Percentiles rank a stretch among this genome's conserved stretches.
These are phyloP conservation scores for Caenorhabditis sulstoni DNA, from an alignment of 2,888 invertebrate species.

Conservation along the genomic window DNA sequence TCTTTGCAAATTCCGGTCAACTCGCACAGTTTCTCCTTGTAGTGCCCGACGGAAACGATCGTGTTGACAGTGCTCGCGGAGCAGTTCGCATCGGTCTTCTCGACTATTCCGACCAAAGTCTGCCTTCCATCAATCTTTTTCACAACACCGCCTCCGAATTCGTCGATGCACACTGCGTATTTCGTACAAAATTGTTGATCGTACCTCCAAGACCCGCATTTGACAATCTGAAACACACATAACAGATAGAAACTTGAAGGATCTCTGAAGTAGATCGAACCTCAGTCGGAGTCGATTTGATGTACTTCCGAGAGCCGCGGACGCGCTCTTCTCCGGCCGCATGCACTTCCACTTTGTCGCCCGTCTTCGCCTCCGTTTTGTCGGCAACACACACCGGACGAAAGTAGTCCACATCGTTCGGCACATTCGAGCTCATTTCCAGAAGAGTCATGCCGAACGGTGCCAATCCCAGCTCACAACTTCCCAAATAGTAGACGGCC, in stretches of 20 bases:
- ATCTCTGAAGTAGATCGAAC: too few species aligned
- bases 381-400: conserved; percentile 8
- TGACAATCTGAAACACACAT: conserved; percentile 7
- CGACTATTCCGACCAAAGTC: conserved; percentile 1
- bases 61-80: neutral
- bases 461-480: neutral
- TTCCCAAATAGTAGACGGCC: conserved; percentile 9
- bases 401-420: conserved; percentile 5
- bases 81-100: too few species aligned
- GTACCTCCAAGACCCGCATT: neutral
- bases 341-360: neutral
- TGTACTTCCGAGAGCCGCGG: too few species aligned
- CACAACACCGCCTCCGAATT: conserved; percentile 1
- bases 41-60: conserved; percentile 11
- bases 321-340: neutral
- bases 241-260: too few species aligned
- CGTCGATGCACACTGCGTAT: neutral
- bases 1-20: conserved; percentile 20
- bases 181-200: neutral
- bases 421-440: conserved; percentile 18
- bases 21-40: conserved; percentile 10
- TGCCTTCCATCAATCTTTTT: conserved; percentile 11
- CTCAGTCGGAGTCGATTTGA: too few species aligned
- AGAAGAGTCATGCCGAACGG: conserved; percentile 15
- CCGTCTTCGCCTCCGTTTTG: neutral